phyloP scores from a whole-genome alignment of 2,113 vertebrate genomes.

The Glaucidium brasilianum region DNA sequence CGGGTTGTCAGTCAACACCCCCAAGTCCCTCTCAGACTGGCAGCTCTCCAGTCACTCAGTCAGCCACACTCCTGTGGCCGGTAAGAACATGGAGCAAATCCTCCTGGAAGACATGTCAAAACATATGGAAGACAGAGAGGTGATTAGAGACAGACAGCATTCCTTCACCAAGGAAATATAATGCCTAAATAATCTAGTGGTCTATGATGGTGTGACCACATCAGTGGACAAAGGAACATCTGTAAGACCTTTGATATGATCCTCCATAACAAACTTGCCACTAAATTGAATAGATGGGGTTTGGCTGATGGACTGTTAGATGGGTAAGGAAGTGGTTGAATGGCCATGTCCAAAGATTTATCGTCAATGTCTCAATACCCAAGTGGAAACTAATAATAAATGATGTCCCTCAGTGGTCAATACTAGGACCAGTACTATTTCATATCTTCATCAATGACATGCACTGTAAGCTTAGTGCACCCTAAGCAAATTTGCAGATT shows the following conservation, averaged over 20 bases:
- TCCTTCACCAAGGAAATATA: neutral
- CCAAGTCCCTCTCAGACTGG: too few species aligned
- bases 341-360: rapidly evolving
- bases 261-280: neutral
- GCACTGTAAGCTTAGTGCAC: neutral
- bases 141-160: neutral
- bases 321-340: neutral
- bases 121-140: neutral
- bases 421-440: neutral
- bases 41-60: too few species aligned
- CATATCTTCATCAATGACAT: neutral
- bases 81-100: neutral
- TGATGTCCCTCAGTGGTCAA: neutral
- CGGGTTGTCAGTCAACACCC: too few species aligned
- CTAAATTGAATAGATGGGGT: neutral
- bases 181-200: neutral
- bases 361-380: neutral
- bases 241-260: neutral
- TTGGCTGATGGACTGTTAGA: neutral
- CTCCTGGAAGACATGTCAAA: neutral
- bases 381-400: neutral
- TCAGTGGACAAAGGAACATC: neutral
- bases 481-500: neutral
- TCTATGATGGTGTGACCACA: neutral
- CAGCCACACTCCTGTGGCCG: neutral